These are phyloP conservation scores for Nasonia longicornis DNA, from an alignment of 1,140 invertebrate species.

Conservation along the genomic window DNA sequence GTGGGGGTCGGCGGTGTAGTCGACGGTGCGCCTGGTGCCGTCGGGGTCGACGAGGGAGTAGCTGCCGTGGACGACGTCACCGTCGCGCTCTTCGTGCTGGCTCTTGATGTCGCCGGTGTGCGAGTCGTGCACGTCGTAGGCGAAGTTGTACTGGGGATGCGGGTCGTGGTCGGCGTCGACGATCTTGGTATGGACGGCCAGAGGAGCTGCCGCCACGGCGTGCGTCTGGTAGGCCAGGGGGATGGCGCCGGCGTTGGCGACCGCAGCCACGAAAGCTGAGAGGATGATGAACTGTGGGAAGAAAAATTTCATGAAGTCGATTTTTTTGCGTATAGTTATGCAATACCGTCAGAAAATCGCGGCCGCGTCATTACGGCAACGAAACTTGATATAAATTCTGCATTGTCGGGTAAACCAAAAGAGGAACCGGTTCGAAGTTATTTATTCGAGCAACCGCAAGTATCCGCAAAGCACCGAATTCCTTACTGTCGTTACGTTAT, in stretches of 20 bases:
- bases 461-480: background rate
- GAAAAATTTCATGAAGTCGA: background rate
- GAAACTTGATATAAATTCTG: background rate
- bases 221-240: constrained; percentile 50
- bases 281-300: constrained; percentile 64
- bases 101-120: constrained; percentile 71
- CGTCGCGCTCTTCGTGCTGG: constrained; percentile 70
- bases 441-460: background rate
- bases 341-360: too few species aligned
- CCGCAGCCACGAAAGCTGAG: constrained; percentile 62
- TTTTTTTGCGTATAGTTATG: too few species aligned
- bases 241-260: constrained; percentile 64
- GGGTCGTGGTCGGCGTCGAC: constrained; percentile 63
- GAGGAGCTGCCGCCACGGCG: constrained; percentile 48
- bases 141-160: constrained; percentile 70
- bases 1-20: constrained; percentile 69
- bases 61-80: constrained; percentile 70
- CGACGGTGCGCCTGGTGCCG: constrained; percentile 70
- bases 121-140: constrained; percentile 70
- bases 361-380: too few species aligned
- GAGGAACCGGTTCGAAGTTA: background rate
- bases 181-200: constrained; percentile 47
- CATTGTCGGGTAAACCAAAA: background rate
- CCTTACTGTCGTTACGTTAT: background rate
- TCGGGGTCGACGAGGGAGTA: constrained; percentile 72